Conservation (phyloP, 64 coral and sea anemone species). For the Stichodactyla mertensii region DNA sequence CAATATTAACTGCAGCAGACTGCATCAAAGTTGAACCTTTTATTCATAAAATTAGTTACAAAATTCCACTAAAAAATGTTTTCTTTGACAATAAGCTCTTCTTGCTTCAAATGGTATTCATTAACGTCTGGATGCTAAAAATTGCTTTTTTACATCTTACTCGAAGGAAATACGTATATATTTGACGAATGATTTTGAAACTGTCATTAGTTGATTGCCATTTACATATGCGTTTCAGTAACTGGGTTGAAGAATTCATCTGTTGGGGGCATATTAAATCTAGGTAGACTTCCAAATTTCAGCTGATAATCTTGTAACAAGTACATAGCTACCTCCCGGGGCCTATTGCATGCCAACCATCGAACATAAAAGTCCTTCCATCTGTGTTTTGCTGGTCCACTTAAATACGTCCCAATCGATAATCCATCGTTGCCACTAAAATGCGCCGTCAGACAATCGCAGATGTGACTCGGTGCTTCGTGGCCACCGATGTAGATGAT, state of each 20-base stretch:
- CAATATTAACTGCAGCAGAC: no score
- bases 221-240: not conserved
- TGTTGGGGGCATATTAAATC: constrained; percentile 61
- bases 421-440: constrained; percentile 92
- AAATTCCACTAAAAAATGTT: no score
- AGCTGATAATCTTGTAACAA: constrained; percentile 78
- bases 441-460: constrained; percentile 78
- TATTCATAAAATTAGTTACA: no score
- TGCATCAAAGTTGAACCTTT: no score
- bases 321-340: constrained; percentile 74
- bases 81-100: no score
- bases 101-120: no score
- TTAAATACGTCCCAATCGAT: constrained; percentile 65
- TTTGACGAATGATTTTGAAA: no score
- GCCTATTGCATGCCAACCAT: constrained; percentile 65
- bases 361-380: constrained; percentile 80
- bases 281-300: constrained; percentile 51
- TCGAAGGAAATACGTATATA: no score
- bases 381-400: constrained; percentile 59
- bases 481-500: constrained; percentile 89
- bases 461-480: constrained; percentile 52
- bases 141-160: no score
- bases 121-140: no score
- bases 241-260: not conserved
- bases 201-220: no score